These are phyloP conservation scores for Aphrocallistes beatrix DNA, from an alignment of 37 sponge, comb jelly and placozoan species.

Conservation along the genomic window DNA sequence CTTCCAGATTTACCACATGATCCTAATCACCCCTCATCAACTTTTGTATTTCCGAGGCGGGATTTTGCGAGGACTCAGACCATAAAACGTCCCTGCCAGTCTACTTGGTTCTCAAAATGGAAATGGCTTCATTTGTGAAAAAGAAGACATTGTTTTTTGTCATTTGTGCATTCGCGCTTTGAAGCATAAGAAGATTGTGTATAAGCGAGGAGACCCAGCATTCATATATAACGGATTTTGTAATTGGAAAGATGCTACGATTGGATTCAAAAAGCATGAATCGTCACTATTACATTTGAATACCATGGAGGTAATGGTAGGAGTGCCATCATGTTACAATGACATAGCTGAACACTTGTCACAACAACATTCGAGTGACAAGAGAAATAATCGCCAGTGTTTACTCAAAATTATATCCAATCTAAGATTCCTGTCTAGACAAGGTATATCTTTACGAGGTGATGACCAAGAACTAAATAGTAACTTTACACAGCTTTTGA, in stretches of 20 bases:
- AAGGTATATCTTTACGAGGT: background rate
- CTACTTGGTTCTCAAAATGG: background rate
- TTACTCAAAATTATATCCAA: background rate
- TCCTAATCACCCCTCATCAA: no score
- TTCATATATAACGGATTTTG: background rate
- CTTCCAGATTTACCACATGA: no score
- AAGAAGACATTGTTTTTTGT: slow-evolving; percentile 20
- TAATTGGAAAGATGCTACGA: slow-evolving; percentile 28
- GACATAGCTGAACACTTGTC: no score
- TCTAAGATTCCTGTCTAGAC: background rate
- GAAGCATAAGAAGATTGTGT: background rate
- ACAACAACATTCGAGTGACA: no score
- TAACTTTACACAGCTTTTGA: slow-evolving; percentile 35
- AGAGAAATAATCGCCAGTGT: no score
- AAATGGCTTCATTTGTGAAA: background rate
- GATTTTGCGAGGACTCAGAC: slow-evolving; percentile 7
- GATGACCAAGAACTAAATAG: background rate
- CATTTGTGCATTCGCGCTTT: slow-evolving; percentile 17
- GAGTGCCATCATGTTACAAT: no score
- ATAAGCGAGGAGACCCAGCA: slow-evolving; percentile 19
- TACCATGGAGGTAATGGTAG: no score
- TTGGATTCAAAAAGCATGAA: slow-evolving; percentile 14
- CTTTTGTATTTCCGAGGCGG: no score
- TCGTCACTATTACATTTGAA: no score
- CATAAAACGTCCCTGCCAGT: background rate